Evolutionary conservation across 2,888 invertebrate species (phyloP).

Genomic region (Amiota mariae): DNA sequence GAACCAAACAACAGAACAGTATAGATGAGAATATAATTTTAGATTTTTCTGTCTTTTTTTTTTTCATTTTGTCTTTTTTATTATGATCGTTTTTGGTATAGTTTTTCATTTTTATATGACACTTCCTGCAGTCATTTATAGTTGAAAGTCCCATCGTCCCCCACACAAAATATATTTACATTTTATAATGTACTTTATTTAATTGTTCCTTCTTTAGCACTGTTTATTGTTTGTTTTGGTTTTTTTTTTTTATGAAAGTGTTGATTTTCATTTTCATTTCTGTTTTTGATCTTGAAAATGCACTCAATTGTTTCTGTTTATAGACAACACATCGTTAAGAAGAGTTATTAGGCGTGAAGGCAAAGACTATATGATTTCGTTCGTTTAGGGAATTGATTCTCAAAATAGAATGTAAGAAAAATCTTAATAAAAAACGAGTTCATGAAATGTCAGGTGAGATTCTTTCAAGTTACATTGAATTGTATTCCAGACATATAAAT

Average conservation of each 20-base stretch:
- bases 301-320: slow-evolving; percentile 62
- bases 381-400: not conserved
- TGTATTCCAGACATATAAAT: too few species aligned
- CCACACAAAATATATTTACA: not conserved
- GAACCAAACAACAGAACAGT: slow-evolving; percentile 32
- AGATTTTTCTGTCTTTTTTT: not conserved
- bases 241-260: slow-evolving; percentile 57
- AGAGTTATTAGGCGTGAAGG: slow-evolving; percentile 26
- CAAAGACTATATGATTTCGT: not conserved
- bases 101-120: slow-evolving; percentile 20
- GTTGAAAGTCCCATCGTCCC: not conserved
- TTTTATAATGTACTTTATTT: slow-evolving; percentile 20
- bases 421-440: too few species aligned
- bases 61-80: slow-evolving; percentile 15
- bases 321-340: slow-evolving; percentile 61
- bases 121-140: not conserved
- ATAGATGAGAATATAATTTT: not conserved
- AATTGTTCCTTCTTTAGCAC: slow-evolving; percentile 13
- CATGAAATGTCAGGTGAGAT: too few species aligned
- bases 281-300: slow-evolving; percentile 43
- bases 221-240: slow-evolving; percentile 37
- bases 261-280: slow-evolving; percentile 52
- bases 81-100: slow-evolving; percentile 54
- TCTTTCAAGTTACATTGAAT: too few species aligned
- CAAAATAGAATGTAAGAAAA: not conserved